A percentile compares a stretch with the other conserved stretches of the same genome.
These are phyloP conservation scores for Phycodurus eques DNA, from an alignment of 2,113 vertebrate genomes.

Conservation along the genomic window DNA sequence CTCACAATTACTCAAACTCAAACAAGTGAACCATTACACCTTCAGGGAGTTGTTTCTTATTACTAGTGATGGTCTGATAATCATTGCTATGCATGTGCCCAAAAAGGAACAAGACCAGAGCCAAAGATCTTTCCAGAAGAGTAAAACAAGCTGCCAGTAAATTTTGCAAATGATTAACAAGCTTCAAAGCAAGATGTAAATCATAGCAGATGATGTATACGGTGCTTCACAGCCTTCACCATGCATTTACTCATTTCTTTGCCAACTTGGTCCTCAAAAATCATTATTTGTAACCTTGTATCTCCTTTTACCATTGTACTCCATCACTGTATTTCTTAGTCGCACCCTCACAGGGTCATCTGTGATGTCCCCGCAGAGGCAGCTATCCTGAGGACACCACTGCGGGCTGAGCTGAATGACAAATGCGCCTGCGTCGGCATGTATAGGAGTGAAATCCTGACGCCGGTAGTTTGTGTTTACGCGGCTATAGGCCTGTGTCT, in stretches of 20 bases:
- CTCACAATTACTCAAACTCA: no score
- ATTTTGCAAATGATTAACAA: not conserved
- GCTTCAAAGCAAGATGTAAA: not conserved
- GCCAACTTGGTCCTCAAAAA: no score
- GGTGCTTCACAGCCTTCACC: no score
- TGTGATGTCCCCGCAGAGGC: not conserved
- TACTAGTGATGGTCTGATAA: not conserved
- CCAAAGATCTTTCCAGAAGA: not conserved
- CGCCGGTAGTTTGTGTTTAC: not conserved
- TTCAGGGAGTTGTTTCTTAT: no score
- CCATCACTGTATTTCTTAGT: not conserved
- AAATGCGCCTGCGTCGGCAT: not conserved
- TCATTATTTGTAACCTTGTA: not conserved
- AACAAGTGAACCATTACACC: no score
- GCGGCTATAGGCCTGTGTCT: not conserved
- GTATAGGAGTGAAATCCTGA: not conserved
- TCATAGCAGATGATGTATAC: not conserved
- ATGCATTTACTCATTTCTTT: no score
- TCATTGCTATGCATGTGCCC: not conserved
- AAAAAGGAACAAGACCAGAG: not conserved
- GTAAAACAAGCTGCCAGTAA: no score
- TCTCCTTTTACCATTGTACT: constrained; percentile 1
- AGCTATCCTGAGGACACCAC: not conserved
- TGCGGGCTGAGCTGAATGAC: not conserved
- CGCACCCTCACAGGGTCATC: not conserved